These are phyloP conservation scores for Cantharis flavilabris DNA, from an alignment of 2,888 invertebrate genomes.

Conservation along the genomic window DNA sequence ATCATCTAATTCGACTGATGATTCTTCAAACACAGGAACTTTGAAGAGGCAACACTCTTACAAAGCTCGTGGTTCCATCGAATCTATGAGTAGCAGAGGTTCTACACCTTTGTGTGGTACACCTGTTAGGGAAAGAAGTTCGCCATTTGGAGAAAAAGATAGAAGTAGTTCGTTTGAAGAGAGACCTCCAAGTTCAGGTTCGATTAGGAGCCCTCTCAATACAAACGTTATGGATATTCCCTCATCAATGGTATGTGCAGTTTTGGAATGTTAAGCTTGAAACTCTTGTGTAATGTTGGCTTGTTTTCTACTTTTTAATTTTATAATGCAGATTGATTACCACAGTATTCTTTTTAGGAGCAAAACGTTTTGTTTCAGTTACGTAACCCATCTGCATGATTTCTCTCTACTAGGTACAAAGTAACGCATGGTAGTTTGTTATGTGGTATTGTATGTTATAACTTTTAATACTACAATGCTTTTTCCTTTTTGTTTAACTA, in stretches of 20 bases:
- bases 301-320: neutral
- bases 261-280: neutral
- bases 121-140: conserved; percentile 57
- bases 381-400: conserved; percentile 24
- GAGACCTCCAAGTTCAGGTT: conserved; percentile 45
- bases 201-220: conserved; percentile 45
- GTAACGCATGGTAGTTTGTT: conserved; percentile 21
- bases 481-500: neutral
- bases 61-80: conserved; percentile 57
- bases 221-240: conserved; percentile 43
- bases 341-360: conserved; percentile 4
- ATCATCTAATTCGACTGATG: conserved; percentile 53
- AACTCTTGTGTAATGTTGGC: neutral
- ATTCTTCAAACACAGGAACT: conserved; percentile 57
- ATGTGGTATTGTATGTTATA: conserved; percentile 24
- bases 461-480: neutral
- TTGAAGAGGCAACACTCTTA: conserved; percentile 65
- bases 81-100: conserved; percentile 57
- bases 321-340: neutral
- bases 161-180: conserved; percentile 38
- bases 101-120: conserved; percentile 59
- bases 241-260: conserved; percentile 53
- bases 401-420: conserved; percentile 11
- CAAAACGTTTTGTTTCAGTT: conserved; percentile 24
- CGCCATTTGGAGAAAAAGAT: conserved; percentile 53